Conservation (phyloP, 1,140 invertebrate genomes). For the Tetragonula clypearis region DNA sequence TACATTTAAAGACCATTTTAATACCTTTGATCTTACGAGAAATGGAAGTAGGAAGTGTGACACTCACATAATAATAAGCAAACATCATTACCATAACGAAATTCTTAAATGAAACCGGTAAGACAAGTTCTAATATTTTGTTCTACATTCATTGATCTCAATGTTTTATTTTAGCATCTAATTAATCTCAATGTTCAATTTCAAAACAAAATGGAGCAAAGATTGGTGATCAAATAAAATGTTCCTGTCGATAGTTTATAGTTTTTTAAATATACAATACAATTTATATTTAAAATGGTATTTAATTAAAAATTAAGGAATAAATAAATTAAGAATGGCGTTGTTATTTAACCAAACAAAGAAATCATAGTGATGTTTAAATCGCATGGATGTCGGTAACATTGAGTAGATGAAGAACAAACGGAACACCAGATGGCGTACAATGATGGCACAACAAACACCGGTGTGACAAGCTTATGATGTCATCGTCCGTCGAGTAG, state of each 20-base stretch:
- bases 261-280: not conserved
- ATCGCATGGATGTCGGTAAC: slow-evolving; percentile 51
- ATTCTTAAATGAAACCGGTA: slow-evolving; percentile 11
- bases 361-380: not conserved
- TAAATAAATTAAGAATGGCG: too few relatives aligned
- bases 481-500: slow-evolving; percentile 55
- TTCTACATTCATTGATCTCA: not conserved
- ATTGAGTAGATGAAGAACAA: not conserved
- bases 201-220: not conserved
- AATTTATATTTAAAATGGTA: not conserved
- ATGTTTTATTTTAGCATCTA: not conserved
- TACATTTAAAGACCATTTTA: not conserved
- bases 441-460: slow-evolving; percentile 22
- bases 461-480: slow-evolving; percentile 33
- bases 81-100: slow-evolving; percentile 47
- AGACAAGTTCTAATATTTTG: not conserved
- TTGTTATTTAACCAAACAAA: not conserved
- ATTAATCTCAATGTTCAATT: not conserved
- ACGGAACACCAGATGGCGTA: slow-evolving; percentile 50
- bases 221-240: not conserved
- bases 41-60: not conserved
- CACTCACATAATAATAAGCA: not conserved
- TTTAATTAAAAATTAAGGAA: not conserved
- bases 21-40: slow-evolving; percentile 16
- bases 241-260: not conserved